Conservation (phyloP, 2,888 invertebrate species). For the Cosmia pyralina region DNA sequence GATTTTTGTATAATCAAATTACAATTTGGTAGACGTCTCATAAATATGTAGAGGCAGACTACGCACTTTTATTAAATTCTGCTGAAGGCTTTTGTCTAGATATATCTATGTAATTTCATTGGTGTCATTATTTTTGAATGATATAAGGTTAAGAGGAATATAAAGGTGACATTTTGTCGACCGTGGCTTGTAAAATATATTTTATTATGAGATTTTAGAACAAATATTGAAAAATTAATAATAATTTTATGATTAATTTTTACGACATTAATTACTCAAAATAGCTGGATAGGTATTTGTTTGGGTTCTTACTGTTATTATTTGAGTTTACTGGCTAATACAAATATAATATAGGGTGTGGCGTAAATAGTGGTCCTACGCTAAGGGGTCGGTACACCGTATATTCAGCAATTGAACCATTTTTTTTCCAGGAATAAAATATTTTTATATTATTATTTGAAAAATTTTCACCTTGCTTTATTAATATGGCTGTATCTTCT, state of each 20-base stretch:
- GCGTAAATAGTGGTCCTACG: too few relatives aligned
- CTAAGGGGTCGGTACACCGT: too few relatives aligned
- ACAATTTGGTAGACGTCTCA: conserved; percentile 61
- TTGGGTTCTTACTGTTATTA: background rate
- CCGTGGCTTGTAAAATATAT: conserved; percentile 13
- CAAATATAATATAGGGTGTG: too few relatives aligned
- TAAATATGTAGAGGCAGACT: conserved; percentile 59
- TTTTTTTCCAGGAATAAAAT: too few relatives aligned
- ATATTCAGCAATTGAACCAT: too few relatives aligned
- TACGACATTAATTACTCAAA: conserved; percentile 11
- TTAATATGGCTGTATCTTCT: too few relatives aligned
- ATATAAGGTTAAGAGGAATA: conserved; percentile 28
- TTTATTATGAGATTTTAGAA: conserved; percentile 29
- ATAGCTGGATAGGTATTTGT: conserved; percentile 16
- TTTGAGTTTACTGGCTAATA: too few relatives aligned
- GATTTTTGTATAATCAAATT: conserved; percentile 58
- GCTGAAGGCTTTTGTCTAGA: conserved; percentile 28
- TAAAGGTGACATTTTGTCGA: conserved; percentile 33
- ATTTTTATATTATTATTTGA: too few relatives aligned
- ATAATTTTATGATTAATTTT: conserved; percentile 17
- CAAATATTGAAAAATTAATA: too few relatives aligned
- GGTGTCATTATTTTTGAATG: conserved; percentile 48
- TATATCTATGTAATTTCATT: conserved; percentile 38
- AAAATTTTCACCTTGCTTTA: too few relatives aligned
- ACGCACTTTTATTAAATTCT: conserved; percentile 60